These are phyloP conservation scores for Amblyraja radiata DNA, from an alignment of 2,797 vertebrate species.

Conservation along the genomic window DNA sequence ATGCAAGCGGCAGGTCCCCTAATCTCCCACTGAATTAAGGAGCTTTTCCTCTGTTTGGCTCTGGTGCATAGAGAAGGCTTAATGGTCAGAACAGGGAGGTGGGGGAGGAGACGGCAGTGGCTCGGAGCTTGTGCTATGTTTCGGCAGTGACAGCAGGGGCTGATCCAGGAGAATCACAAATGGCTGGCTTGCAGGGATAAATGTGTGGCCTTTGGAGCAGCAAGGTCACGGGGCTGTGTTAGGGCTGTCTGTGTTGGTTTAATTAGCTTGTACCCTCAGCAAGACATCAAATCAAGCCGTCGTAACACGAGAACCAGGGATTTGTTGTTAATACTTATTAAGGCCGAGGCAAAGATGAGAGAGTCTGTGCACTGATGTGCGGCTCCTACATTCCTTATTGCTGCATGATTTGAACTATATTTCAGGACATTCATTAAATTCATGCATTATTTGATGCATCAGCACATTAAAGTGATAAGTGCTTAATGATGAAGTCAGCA, in stretches of 20 bases:
- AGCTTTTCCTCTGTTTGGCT: constrained; percentile 1
- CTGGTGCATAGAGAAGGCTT: neutral
- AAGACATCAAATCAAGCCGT: neutral
- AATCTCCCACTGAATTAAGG: constrained; percentile 21
- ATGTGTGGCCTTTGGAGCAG: too few relatives aligned
- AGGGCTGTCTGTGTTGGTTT: neutral
- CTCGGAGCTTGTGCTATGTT: neutral
- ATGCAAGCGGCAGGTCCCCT: neutral
- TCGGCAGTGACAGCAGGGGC: neutral
- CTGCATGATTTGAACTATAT: neutral
- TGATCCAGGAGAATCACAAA: neutral
- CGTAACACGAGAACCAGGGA: neutral
- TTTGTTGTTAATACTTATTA: neutral
- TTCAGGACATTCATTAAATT: neutral
- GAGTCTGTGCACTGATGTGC: too few relatives aligned
- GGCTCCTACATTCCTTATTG: neutral
- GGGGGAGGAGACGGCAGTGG: neutral
- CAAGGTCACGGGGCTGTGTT: constrained; percentile 9
- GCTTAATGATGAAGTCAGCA: neutral
- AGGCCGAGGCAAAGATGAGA: neutral
- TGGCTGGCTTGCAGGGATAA: neutral
- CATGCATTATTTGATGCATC: neutral
- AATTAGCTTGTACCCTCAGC: constrained; percentile 9
- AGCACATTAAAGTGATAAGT: neutral
- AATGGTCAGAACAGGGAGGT: neutral